These are phyloP conservation scores for Aurelia aurita DNA, from an alignment of 30 jellyfish, hydroid and myxozoan genomes.

Conservation along the genomic window DNA sequence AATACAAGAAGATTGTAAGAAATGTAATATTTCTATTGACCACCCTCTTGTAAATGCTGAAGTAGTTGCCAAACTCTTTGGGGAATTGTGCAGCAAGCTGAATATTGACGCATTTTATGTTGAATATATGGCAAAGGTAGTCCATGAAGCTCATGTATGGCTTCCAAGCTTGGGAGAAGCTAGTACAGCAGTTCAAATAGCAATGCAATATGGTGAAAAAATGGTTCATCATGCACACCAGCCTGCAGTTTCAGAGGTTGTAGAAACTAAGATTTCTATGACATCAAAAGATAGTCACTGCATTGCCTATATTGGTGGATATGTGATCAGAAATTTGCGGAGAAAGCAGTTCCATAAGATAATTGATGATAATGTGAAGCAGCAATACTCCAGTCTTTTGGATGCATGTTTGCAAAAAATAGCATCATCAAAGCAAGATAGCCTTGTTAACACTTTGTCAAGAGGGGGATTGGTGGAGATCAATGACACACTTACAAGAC, in stretches of 20 bases:
- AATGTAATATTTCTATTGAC: conserved; percentile 32
- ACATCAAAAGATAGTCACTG: conserved; percentile 39
- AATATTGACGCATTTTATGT: conserved; percentile 32
- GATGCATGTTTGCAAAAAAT: conserved; percentile 53
- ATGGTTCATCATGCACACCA: conserved; percentile 47
- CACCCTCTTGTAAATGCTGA: conserved; percentile 38
- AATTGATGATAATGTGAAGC: conserved; percentile 55
- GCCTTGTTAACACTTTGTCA: conserved; percentile 63
- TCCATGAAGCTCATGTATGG: conserved; percentile 16
- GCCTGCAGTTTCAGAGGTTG: conserved; percentile 20
- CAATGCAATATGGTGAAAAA: conserved; percentile 42
- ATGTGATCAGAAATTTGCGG: conserved; percentile 44
- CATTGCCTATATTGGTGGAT: conserved; percentile 48
- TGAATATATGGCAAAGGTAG: conserved; percentile 27
- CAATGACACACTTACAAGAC: conserved; percentile 46
- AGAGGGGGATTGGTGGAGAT: conserved; percentile 60
- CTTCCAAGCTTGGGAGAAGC: conserved; percentile 47
- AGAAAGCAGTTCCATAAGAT: conserved; percentile 32
- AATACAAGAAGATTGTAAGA: conserved; percentile 20
- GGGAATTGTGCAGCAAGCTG: conserved; percentile 20
- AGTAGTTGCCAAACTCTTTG: conserved; percentile 35
- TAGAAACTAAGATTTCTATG: conserved; percentile 3
- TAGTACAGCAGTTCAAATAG: conserved; percentile 32
- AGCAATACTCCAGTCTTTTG: conserved; percentile 58
- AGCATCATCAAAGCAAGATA: conserved; percentile 43